Percentiles rank a stretch among this genome's conserved stretches.
These are phyloP conservation scores for Sebastolobus alascanus DNA, from an alignment of 2,797 vertebrate genomes.

Conservation along the genomic window DNA sequence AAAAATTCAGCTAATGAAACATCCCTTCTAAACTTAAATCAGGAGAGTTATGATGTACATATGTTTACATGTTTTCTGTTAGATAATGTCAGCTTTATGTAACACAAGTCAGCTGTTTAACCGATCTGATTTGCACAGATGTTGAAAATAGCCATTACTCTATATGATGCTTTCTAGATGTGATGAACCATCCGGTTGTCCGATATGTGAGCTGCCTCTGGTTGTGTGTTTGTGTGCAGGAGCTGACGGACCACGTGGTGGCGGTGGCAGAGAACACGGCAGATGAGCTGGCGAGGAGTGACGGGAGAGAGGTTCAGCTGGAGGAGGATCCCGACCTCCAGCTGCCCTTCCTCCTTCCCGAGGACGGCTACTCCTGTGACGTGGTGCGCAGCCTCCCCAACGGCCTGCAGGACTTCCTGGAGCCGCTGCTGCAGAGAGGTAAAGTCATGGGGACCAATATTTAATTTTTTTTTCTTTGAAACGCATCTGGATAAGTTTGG, in stretches of 20 bases:
- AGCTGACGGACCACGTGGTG: conserved; percentile 95
- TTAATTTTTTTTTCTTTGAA: too few species aligned
- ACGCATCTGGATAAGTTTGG: too few species aligned
- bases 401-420: conserved; percentile 97
- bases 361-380: conserved; percentile 98
- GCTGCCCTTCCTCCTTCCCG: conserved; percentile 96
- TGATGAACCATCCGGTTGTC: neutral
- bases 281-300: conserved; percentile 95
- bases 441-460: neutral
- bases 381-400: conserved; percentile 96
- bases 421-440: conserved; percentile 98
- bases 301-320: conserved; percentile 94
- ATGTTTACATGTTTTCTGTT: neutral
- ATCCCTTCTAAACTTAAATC: neutral
- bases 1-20: neutral
- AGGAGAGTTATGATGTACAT: neutral
- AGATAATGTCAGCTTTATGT: neutral
- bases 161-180: neutral
- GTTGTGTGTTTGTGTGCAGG: conserved; percentile 78
- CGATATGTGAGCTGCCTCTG: neutral
- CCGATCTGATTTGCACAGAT: neutral
- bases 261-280: conserved; percentile 96
- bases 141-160: neutral
- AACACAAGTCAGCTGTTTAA: neutral
- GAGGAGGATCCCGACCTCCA: conserved; percentile 98